Conservation (phyloP, 2,888 invertebrate species). For the Rhagonycha lutea region DNA sequence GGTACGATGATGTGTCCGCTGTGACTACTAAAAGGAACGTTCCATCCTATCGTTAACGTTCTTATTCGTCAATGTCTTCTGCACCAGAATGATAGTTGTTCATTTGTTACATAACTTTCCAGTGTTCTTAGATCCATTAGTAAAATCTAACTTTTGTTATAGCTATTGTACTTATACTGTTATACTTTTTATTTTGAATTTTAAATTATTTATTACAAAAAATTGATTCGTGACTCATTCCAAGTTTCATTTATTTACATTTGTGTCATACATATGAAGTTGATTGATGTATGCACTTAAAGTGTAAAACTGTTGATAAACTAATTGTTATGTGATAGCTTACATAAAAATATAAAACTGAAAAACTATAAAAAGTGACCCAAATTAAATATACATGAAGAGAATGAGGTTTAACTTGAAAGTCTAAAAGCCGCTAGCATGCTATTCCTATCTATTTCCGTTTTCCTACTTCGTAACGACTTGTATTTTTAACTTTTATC, state of each 20-base stretch:
- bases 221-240: too few species aligned
- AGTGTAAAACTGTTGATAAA: too few species aligned
- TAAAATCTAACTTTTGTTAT: neutral
- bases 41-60: slow-evolving; percentile 21
- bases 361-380: neutral
- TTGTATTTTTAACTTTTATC: neutral
- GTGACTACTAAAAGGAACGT: slow-evolving; percentile 20
- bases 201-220: neutral
- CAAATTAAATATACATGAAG: neutral
- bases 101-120: slow-evolving; percentile 24
- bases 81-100: slow-evolving; percentile 17
- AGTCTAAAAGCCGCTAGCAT: neutral
- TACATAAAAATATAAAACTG: neutral
- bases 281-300: too few species aligned
- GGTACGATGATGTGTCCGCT: slow-evolving; percentile 16
- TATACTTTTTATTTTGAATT: neutral
- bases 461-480: neutral
- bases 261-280: too few species aligned
- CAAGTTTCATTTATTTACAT: too few species aligned
- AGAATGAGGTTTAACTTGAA: neutral
- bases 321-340: neutral
- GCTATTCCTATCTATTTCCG: neutral
- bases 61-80: slow-evolving; percentile 24
- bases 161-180: neutral
- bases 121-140: neutral